phyloP scores from a whole-genome alignment of 2,888 invertebrate species.

The Mesorhabditis sp. region DNA sequence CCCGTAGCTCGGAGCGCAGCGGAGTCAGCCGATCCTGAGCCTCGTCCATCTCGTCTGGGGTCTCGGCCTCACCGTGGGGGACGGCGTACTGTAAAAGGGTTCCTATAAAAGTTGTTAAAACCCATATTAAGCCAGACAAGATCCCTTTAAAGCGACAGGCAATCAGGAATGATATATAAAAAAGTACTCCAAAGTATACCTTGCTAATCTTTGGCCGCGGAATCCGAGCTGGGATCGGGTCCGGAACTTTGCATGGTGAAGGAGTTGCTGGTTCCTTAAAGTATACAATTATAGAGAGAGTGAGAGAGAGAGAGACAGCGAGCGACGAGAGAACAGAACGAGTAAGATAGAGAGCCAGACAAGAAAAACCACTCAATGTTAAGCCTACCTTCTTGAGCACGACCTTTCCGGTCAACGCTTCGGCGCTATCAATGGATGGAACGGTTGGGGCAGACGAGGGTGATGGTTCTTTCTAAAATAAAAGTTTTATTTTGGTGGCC shows the following conservation, averaged over 20 bases:
- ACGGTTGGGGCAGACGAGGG: slow-evolving; percentile 15
- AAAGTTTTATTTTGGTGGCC: neutral
- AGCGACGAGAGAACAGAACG: no score
- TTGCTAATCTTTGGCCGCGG: slow-evolving; percentile 55
- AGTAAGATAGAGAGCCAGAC: no score
- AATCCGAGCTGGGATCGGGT: slow-evolving; percentile 51
- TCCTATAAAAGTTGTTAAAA: no score
- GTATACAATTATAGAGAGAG: no score
- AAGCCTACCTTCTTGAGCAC: slow-evolving; percentile 42
- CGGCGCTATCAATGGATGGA: slow-evolving; percentile 28
- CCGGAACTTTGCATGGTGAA: slow-evolving; percentile 34
- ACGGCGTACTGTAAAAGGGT: slow-evolving; percentile 24
- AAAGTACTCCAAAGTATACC: slow-evolving; percentile 16
- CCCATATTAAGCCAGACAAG: no score
- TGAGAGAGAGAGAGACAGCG: no score
- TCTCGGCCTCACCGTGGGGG: slow-evolving; percentile 32
- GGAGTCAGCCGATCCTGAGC: slow-evolving; percentile 43
- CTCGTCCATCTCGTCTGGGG: slow-evolving; percentile 47
- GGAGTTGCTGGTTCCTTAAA: slow-evolving; percentile 3
- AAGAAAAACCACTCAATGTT: no score
- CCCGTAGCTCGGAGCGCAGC: slow-evolving; percentile 33
- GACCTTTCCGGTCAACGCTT: slow-evolving; percentile 48
- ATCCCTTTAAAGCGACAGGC: no score
- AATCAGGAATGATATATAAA: no score
- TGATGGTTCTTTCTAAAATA: neutral